Percentiles rank a stretch among this genome's conserved stretches.
Evolutionary conservation across 2,888 invertebrate species (phyloP).

Genomic region (Lumbricus terrestris): DNA sequence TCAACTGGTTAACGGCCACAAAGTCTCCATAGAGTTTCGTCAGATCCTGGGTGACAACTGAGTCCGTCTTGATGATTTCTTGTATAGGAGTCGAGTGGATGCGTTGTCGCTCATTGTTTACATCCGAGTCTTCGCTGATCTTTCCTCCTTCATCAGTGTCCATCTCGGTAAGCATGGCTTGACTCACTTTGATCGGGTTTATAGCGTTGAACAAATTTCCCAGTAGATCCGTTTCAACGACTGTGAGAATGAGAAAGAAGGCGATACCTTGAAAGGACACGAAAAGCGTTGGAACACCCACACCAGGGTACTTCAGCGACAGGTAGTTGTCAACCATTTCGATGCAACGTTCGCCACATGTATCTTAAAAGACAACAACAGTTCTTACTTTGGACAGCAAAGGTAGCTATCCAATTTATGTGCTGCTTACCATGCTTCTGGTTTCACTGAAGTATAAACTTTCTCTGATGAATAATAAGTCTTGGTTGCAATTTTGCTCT

Average conservation of each 20-base stretch:
- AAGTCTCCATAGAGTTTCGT: slow-evolving; percentile 67
- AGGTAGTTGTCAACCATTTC: slow-evolving; percentile 64
- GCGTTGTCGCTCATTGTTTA: not conserved
- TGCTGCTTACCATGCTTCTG: too few species aligned
- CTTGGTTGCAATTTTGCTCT: too few species aligned
- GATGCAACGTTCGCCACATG: slow-evolving; percentile 56
- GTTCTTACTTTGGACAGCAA: too few species aligned
- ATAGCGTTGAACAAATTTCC: not conserved
- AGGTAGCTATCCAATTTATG: too few species aligned
- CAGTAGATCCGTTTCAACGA: slow-evolving; percentile 64
- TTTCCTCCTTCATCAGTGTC: not conserved
- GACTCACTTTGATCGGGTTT: not conserved
- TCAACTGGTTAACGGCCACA: slow-evolving; percentile 64
- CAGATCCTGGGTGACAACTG: not conserved
- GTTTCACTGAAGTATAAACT: too few species aligned
- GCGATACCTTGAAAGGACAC: slow-evolving; percentile 65
- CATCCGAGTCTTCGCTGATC: not conserved
- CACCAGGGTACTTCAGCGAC: slow-evolving; percentile 71
- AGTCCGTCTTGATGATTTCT: not conserved
- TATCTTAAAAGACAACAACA: slow-evolving; percentile 18
- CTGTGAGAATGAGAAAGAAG: slow-evolving; percentile 67
- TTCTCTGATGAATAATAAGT: too few species aligned
- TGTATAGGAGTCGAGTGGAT: not conserved
- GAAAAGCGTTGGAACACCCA: slow-evolving; percentile 69
- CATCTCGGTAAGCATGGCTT: not conserved